Evolutionary conservation across 2,888 invertebrate species (phyloP).

Genomic region (Chrysolina oricalcia): DNA sequence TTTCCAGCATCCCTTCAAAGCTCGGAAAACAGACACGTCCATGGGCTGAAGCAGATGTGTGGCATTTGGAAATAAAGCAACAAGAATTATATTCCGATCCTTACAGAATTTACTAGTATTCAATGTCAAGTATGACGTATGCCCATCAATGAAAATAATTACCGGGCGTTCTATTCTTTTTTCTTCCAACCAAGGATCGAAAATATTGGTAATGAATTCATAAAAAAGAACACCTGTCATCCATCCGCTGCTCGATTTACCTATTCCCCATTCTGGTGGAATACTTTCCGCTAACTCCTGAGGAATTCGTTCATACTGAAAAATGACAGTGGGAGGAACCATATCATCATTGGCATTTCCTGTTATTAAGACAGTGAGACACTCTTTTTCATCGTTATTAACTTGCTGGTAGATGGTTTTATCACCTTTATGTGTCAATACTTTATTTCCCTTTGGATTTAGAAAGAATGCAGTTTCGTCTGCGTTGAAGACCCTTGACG

Average conservation of each 20-base stretch:
- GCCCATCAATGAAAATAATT: background rate
- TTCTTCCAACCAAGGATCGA: background rate
- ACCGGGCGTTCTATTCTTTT: background rate
- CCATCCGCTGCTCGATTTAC: background rate
- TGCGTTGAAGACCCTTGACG: too few relatives aligned
- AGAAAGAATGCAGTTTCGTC: too few relatives aligned
- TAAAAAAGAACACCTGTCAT: background rate
- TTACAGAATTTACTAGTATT: slow-evolving; percentile 7
- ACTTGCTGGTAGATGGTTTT: too few relatives aligned
- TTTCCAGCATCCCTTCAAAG: background rate
- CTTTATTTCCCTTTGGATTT: too few relatives aligned
- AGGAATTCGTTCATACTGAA: background rate
- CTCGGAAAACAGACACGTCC: background rate
- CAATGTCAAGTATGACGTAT: background rate
- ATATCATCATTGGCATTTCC: background rate
- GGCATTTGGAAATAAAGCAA: background rate
- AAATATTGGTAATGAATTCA: background rate
- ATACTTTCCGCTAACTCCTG: background rate
- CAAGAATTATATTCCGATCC: background rate
- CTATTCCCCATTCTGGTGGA: background rate
- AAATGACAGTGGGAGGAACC: background rate
- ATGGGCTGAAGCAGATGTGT: background rate
- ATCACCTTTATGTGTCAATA: too few relatives aligned
- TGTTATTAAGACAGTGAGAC: background rate
- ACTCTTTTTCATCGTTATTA: too few relatives aligned